Conservation (phyloP, 2,113 vertebrate genomes). For the Megalops atlanticus region DNA sequence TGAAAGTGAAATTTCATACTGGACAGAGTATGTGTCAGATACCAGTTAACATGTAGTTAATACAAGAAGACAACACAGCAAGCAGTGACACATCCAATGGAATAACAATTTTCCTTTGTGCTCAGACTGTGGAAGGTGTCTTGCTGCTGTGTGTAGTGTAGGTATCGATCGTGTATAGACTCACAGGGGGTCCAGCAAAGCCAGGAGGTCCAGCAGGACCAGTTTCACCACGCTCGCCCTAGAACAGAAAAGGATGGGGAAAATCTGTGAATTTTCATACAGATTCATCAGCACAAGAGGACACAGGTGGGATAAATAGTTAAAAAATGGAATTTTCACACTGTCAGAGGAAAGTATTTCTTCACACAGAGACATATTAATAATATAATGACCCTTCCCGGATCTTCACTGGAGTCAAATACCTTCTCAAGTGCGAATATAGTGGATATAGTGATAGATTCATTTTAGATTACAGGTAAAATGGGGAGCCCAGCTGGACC, state of each 20-base stretch:
- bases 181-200: constrained; percentile 94
- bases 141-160: too few relatives aligned
- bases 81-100: too few relatives aligned
- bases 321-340: neutral
- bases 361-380: too few relatives aligned
- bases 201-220: constrained; percentile 87
- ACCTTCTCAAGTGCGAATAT: neutral
- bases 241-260: constrained; percentile 35
- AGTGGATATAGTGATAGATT: too few relatives aligned
- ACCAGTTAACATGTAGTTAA: neutral
- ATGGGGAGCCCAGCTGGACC: too few relatives aligned
- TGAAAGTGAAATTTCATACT: neutral
- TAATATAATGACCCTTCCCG: too few relatives aligned
- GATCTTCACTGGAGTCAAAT: too few relatives aligned
- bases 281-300: neutral
- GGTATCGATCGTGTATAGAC: constrained; percentile 51
- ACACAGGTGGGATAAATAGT: neutral
- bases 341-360: neutral
- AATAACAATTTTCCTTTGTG: too few relatives aligned
- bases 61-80: neutral
- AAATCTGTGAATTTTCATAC: neutral
- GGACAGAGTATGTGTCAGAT: neutral
- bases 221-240: constrained; percentile 96
- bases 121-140: too few relatives aligned
- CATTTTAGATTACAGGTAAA: too few relatives aligned